These are phyloP conservation scores for Tetraneura akinire DNA, from an alignment of 1,140 invertebrate genomes.

Conservation along the genomic window DNA sequence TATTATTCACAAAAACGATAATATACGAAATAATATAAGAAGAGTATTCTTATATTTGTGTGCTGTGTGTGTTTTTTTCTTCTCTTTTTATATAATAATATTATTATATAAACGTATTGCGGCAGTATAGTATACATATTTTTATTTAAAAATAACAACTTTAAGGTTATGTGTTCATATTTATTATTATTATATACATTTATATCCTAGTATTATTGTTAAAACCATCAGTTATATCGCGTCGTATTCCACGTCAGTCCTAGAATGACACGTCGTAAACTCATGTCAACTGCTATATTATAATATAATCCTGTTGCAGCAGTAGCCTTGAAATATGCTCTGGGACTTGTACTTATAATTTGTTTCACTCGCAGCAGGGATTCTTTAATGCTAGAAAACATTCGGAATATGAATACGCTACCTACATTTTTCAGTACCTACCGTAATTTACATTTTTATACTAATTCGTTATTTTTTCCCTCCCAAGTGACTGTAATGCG, in stretches of 20 bases:
- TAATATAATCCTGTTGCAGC: no score
- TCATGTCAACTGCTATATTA: not conserved
- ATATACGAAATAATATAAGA: no score
- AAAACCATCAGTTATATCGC: not conserved
- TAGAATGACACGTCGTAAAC: conserved; percentile 21
- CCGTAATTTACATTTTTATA: conserved; percentile 20
- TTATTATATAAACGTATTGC: no score
- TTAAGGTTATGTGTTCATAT: not conserved
- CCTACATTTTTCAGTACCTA: not conserved
- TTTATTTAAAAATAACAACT: not conserved
- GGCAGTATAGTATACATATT: no score
- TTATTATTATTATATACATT: not conserved
- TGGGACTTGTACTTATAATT: conserved; percentile 26
- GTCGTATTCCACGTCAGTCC: not conserved
- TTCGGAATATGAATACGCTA: conserved; percentile 6
- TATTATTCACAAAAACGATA: no score
- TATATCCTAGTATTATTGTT: not conserved
- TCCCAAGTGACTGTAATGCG: not conserved
- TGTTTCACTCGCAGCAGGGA: conserved; percentile 42
- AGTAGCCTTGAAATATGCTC: conserved; percentile 14
- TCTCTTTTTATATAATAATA: no score
- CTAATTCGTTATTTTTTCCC: not conserved
- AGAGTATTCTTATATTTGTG: no score
- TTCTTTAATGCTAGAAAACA: conserved; percentile 2
- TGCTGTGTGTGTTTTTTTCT: no score